Base-by-base conservation (phyloP, 2,888 invertebrate species). In the Adela reaumurella region DNA sequence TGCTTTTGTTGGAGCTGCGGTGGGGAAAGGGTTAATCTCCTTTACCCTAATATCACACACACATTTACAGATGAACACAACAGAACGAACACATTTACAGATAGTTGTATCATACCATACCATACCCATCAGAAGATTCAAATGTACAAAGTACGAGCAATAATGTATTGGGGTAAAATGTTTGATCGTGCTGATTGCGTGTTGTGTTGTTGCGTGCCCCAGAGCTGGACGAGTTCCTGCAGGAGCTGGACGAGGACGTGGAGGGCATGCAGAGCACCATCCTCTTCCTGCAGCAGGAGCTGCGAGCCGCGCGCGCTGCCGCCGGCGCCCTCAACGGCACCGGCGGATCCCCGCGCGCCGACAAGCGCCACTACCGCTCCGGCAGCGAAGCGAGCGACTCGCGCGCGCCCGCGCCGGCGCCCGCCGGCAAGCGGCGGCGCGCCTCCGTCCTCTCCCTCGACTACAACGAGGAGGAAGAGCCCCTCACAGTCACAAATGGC, bases 241-340 rank as follows among this genome's bases (percentile, higher is more conserved):
- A 94, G 68, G 97, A 97, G 67, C 72, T 97, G 54, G 98, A 98
- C 63, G 97, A 97, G 70, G 97, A 97, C 68, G 92, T 97, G 41
- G 98, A 98, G 72, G 97, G 97, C 18, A 95, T 98, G 95, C 97
- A 97, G 81, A 94, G 95, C 65, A 97, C 97, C 53, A 96, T 97
- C 63, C 84, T 93, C 69, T 92, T 92, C 73, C 82, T 97, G 52
- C 97, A 97, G 64, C 93, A 94, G 67, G 95, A 97, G 72, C 76
- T 97, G 52, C 87, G 93, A 51, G 92, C 93, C 59, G 83, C 91
- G 11, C 78, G 77, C 51, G 72, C 77, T 29, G 55, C 57, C 10
- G 56, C 54, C 46, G 51, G 54, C 29, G 64, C 67, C 2, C 69
- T 76, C 53, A 80, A 79, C 57, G 76, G 78, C 51, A 57, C 63